phyloP scores from a whole-genome alignment of 2,888 invertebrate species.

The Amphipyra tragopoginis region DNA sequence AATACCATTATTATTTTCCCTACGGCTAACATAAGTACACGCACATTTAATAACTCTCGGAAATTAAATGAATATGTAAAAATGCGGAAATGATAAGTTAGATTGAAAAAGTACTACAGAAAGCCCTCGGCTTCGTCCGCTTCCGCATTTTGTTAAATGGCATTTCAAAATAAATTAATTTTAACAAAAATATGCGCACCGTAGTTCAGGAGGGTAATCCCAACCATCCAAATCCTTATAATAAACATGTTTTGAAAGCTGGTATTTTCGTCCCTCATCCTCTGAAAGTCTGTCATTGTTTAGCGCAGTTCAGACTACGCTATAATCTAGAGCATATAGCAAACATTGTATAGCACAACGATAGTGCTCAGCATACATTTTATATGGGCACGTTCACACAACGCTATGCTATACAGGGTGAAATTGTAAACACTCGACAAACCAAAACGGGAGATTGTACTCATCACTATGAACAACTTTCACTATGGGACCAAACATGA shows the following conservation, averaged over 20 bases:
- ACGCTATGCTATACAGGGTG: too few species aligned
- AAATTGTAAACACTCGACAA: too few species aligned
- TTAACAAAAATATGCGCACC: conserved; percentile 1
- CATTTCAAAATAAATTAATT: conserved; percentile 29
- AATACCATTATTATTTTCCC: neutral
- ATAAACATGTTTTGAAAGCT: neutral
- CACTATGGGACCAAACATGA: too few species aligned
- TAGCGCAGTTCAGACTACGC: too few species aligned
- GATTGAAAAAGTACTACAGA: conserved; percentile 49
- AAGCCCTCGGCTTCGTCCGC: neutral
- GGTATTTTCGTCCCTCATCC: too few species aligned
- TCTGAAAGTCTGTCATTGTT: too few species aligned
- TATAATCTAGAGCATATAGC: too few species aligned
- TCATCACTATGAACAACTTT: too few species aligned
- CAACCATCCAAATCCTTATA: neutral
- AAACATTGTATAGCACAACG: too few species aligned
- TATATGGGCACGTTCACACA: too few species aligned
- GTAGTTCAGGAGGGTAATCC: neutral
- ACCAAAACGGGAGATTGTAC: too few species aligned
- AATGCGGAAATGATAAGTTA: conserved; percentile 41
- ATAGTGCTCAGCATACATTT: too few species aligned
- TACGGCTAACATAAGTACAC: neutral
- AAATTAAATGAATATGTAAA: conserved; percentile 39
- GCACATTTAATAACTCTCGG: conserved; percentile 7
- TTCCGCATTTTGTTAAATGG: conserved; percentile 8